Evolutionary conservation across 1,140 invertebrate genomes (phyloP).

Genomic region (Drosophila nebulosa): DNA sequence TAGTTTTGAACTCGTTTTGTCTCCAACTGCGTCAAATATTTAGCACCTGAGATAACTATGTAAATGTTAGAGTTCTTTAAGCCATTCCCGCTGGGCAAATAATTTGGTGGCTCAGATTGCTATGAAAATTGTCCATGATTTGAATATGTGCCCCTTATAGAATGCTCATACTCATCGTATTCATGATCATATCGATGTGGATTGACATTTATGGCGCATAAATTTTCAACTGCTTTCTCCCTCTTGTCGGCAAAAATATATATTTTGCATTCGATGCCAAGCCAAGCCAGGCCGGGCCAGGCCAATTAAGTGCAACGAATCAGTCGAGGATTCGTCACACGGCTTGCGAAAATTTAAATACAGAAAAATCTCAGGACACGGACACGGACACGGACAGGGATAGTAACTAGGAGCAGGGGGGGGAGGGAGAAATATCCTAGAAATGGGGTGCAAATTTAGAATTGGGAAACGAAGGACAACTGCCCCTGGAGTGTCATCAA

Average conservation of each 20-base stretch:
- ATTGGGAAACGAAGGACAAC: neutral
- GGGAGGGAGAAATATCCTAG: neutral
- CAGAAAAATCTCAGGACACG: constrained; percentile 29
- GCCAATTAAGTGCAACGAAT: constrained; percentile 76
- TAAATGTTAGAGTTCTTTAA: neutral
- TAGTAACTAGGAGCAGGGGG: neutral
- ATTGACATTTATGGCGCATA: constrained; percentile 74
- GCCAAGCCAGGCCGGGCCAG: constrained; percentile 4
- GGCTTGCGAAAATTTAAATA: constrained; percentile 74
- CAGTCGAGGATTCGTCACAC: constrained; percentile 58
- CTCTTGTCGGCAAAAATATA: too few relatives aligned
- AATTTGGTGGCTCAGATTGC: neutral
- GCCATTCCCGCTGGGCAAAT: neutral
- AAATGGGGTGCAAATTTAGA: too few relatives aligned
- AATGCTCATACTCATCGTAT: neutral
- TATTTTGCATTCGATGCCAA: constrained; percentile 5
- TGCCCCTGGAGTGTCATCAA: constrained; percentile 74
- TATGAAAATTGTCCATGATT: neutral
- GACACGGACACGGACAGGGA: neutral
- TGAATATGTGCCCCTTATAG: neutral
- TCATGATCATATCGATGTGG: constrained; percentile 24
- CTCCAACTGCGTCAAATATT: constrained; percentile 22
- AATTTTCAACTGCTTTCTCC: constrained; percentile 65
- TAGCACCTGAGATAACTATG: constrained; percentile 22
- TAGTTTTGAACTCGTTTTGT: neutral